phyloP scores from a whole-genome alignment of 2,888 invertebrate species.

The Cecidostiba fungosa region DNA sequence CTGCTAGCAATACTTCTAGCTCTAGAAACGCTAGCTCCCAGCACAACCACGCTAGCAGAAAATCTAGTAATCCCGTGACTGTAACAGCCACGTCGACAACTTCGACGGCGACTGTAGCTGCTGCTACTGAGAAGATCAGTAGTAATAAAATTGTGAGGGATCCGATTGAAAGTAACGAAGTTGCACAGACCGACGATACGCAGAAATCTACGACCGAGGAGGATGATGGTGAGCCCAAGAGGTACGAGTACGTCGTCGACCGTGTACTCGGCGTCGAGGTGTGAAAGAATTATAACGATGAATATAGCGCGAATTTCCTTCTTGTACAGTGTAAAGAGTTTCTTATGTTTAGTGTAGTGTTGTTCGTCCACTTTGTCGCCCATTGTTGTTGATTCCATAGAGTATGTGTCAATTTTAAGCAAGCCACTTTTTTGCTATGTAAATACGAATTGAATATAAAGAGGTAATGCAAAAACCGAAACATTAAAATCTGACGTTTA shows the following conservation, averaged over 20 bases:
- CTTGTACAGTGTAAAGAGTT: slow-evolving; percentile 18
- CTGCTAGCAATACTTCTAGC: neutral
- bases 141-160: slow-evolving; percentile 65
- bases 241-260: slow-evolving; percentile 92
- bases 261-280: slow-evolving; percentile 93
- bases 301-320: neutral
- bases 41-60: slow-evolving; percentile 49
- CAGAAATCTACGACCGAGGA: slow-evolving; percentile 52
- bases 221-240: slow-evolving; percentile 81
- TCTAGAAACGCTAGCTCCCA: neutral
- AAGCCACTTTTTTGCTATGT: neutral
- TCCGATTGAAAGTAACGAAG: slow-evolving; percentile 73
- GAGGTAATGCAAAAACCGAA: neutral
- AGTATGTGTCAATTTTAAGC: neutral
- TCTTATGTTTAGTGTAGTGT: neutral
- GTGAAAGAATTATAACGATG: slow-evolving; percentile 78
- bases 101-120: neutral
- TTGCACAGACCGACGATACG: slow-evolving; percentile 47
- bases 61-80: slow-evolving; percentile 51
- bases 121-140: neutral
- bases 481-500: neutral
- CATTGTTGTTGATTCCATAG: neutral
- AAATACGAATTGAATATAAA: neutral
- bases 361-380: neutral
- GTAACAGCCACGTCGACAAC: neutral